phyloP scores from a whole-genome alignment of 2,888 invertebrate genomes.

The Parochlus steinenii region DNA sequence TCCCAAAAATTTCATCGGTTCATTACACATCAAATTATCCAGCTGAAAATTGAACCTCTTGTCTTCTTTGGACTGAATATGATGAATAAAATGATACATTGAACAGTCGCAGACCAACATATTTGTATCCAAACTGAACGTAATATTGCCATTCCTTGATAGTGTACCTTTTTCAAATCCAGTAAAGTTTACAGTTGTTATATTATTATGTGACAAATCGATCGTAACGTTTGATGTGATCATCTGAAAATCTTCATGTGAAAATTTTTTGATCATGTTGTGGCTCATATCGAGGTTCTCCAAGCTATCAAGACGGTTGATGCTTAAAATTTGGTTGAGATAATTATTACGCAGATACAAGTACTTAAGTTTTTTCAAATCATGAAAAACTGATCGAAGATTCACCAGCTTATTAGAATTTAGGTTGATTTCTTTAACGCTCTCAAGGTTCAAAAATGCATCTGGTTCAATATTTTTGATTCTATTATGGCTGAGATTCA shows the following conservation, averaged over 20 bases:
- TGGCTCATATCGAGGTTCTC: constrained; percentile 46
- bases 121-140: constrained; percentile 36
- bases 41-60: constrained; percentile 28
- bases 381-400: constrained; percentile 43
- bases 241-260: constrained; percentile 28
- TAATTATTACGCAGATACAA: constrained; percentile 47
- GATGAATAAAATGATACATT: constrained; percentile 35
- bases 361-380: constrained; percentile 34
- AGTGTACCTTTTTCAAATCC: too few relatives aligned
- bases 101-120: constrained; percentile 45
- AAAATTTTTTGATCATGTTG: constrained; percentile 39
- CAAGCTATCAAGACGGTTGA: too few relatives aligned
- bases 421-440: constrained; percentile 38
- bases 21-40: constrained; percentile 31
- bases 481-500: constrained; percentile 36
- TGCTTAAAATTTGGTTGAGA: too few relatives aligned
- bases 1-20: constrained; percentile 23
- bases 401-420: constrained; percentile 24
- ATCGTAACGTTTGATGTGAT: constrained; percentile 26
- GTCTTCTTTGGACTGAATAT: constrained; percentile 30
- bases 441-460: constrained; percentile 32
- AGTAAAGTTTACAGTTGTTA: constrained; percentile 30
- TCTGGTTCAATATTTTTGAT: constrained; percentile 34
- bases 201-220: constrained; percentile 38
- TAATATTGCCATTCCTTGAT: too few relatives aligned